A percentile compares a stretch with the other conserved stretches of the same genome.
Evolutionary conservation across 2,797 vertebrate genomes (phyloP).

Genomic region (Sylvilagus floridanus): DNA sequence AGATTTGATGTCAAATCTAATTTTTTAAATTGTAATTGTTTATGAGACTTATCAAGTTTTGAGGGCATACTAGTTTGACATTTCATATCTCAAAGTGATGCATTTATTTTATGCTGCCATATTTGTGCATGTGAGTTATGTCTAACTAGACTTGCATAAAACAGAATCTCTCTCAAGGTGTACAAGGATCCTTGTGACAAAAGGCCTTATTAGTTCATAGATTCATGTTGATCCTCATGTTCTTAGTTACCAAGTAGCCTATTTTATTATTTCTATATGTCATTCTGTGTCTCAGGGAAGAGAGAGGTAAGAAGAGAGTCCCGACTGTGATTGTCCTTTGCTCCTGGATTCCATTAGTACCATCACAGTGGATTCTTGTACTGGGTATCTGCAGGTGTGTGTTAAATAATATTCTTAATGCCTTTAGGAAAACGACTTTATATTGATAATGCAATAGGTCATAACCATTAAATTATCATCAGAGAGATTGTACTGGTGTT

Average conservation of each 20-base stretch:
- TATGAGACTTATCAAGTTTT: slow-evolving; percentile 6
- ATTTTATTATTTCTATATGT: background rate
- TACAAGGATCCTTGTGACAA: background rate
- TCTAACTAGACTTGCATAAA: background rate
- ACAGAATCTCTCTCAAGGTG: background rate
- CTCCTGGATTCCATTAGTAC: background rate
- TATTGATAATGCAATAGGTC: background rate
- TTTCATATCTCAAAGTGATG: background rate
- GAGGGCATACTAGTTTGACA: background rate
- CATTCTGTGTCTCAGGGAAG: background rate
- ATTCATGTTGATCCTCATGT: background rate
- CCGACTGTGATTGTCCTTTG: background rate
- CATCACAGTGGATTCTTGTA: background rate
- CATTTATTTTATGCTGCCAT: background rate
- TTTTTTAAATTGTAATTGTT: slow-evolving; percentile 45
- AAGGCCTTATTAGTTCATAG: background rate
- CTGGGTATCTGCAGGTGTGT: background rate
- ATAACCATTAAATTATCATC: background rate
- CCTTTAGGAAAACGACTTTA: background rate
- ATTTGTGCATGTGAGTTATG: background rate
- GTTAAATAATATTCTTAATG: background rate
- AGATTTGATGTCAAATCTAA: background rate
- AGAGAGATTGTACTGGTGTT: background rate
- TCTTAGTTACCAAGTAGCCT: background rate
- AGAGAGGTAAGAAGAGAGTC: background rate